These are phyloP conservation scores for Molorchus minor DNA, from an alignment of 2,888 invertebrate genomes.

Conservation along the genomic window DNA sequence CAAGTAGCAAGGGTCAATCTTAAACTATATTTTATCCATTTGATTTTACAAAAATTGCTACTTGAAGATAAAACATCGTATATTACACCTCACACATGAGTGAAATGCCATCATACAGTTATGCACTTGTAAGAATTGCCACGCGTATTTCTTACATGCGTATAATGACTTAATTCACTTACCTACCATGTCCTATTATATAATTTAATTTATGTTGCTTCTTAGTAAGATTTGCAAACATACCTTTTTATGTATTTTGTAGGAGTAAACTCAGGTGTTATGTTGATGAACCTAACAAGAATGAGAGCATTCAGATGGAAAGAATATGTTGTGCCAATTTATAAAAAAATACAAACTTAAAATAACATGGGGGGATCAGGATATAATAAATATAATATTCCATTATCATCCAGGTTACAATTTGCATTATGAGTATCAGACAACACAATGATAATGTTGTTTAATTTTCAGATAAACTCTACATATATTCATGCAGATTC, in stretches of 20 bases:
- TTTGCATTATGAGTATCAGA: not conserved
- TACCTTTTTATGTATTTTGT: constrained; percentile 35
- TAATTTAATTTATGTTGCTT: too few relatives aligned
- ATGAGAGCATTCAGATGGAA: constrained; percentile 90
- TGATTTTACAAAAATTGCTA: too few relatives aligned
- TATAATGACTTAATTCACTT: too few relatives aligned
- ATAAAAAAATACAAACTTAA: constrained; percentile 84
- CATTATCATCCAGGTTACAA: constrained; percentile 77
- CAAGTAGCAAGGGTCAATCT: too few relatives aligned
- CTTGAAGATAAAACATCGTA: too few relatives aligned
- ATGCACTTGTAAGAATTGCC: too few relatives aligned
- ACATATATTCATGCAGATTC: constrained; percentile 83
- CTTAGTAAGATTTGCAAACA: not conserved
- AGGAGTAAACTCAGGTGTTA: constrained; percentile 97
- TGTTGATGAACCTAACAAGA: constrained; percentile 95
- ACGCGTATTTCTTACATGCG: too few relatives aligned
- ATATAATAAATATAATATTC: constrained; percentile 91
- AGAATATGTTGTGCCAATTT: constrained; percentile 83
- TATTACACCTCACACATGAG: too few relatives aligned
- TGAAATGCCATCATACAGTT: too few relatives aligned
- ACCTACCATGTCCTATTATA: too few relatives aligned
- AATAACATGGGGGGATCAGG: constrained; percentile 98
- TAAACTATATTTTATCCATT: too few relatives aligned
- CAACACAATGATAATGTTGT: constrained; percentile 1
- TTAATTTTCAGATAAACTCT: constrained; percentile 74